phyloP scores from a whole-genome alignment of 30 jellyfish, hydroid and myxozoan species.

The Nemopilema nomurai region DNA sequence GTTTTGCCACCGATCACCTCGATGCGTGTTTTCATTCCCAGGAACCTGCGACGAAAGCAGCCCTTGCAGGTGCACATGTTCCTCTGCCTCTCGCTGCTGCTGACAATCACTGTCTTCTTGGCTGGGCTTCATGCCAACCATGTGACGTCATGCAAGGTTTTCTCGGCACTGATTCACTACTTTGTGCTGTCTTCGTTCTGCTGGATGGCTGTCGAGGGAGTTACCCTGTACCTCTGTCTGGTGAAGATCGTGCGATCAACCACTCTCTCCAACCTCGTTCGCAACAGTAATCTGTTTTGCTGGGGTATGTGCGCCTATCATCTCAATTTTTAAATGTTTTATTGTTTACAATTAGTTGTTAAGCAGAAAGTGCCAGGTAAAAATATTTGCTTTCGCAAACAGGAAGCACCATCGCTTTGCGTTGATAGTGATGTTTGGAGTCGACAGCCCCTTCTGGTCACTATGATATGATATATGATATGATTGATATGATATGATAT shows the following conservation, averaged over 20 bases:
- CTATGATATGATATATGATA: too few relatives aligned
- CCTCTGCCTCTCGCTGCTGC: slow-evolving; percentile 27
- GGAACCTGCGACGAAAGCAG: slow-evolving; percentile 27
- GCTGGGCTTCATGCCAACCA: slow-evolving; percentile 4
- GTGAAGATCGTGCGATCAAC: slow-evolving; percentile 20
- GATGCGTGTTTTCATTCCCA: slow-evolving; percentile 6
- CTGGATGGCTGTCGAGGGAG: slow-evolving; percentile 62
- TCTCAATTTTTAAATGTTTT: not conserved
- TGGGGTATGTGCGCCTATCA: slow-evolving; percentile 41
- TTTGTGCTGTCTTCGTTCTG: slow-evolving; percentile 45
- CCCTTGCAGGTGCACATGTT: slow-evolving; percentile 18
- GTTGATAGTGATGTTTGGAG: too few relatives aligned
- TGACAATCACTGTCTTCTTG: slow-evolving; percentile 3
- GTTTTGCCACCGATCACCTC: too few relatives aligned
- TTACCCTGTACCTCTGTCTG: slow-evolving; percentile 11
- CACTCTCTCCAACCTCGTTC: slow-evolving; percentile 11
- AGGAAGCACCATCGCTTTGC: too few relatives aligned
- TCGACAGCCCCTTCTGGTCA: too few relatives aligned
- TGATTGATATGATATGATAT: too few relatives aligned
- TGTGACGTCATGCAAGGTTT: not conserved
- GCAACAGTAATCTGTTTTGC: slow-evolving; percentile 23
- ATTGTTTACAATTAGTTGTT: too few relatives aligned
- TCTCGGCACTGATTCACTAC: slow-evolving; percentile 31
- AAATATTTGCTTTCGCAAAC: too few relatives aligned
- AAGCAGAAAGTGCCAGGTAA: too few relatives aligned